These are phyloP conservation scores for Campylorhamphus procurvoides DNA, from an alignment of 2,113 vertebrate genomes.

Conservation along the genomic window DNA sequence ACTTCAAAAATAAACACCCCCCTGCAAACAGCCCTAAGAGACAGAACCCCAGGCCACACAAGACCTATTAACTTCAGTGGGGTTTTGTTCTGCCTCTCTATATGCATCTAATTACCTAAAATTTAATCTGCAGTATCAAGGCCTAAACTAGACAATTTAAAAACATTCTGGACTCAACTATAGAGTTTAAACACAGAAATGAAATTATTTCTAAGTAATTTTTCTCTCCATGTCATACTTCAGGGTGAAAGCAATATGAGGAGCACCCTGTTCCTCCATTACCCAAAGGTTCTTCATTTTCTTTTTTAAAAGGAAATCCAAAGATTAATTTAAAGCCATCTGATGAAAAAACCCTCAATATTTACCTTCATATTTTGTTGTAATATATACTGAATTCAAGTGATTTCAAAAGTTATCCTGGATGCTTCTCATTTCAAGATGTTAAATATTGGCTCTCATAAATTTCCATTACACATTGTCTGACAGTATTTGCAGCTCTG, in stretches of 20 bases:
- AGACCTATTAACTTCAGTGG: background rate
- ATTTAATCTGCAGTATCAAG: background rate
- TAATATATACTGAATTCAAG: background rate
- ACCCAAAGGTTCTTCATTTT: background rate
- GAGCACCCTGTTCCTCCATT: background rate
- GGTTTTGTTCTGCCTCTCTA: background rate
- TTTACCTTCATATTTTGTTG: constrained; percentile 23
- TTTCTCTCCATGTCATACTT: background rate
- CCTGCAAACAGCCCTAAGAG: background rate
- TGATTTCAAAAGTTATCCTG: constrained; percentile 3
- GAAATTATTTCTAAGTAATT: background rate
- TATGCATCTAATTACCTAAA: background rate
- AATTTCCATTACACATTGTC: background rate
- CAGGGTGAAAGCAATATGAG: background rate
- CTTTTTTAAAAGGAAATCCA: background rate
- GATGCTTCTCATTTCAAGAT: constrained; percentile 23
- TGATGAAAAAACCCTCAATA: constrained; percentile 6
- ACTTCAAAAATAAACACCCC: background rate
- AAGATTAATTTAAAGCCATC: constrained; percentile 24
- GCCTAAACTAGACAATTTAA: background rate
- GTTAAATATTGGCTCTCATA: constrained; percentile 15
- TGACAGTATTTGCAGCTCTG: constrained; percentile 29
- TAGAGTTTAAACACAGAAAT: background rate
- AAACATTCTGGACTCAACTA: background rate
- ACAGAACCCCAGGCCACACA: background rate